Percentiles rank a stretch among this genome's conserved stretches.
Evolutionary conservation across 2,888 invertebrate genomes (phyloP).

Genomic region (Lottia gigantea): DNA sequence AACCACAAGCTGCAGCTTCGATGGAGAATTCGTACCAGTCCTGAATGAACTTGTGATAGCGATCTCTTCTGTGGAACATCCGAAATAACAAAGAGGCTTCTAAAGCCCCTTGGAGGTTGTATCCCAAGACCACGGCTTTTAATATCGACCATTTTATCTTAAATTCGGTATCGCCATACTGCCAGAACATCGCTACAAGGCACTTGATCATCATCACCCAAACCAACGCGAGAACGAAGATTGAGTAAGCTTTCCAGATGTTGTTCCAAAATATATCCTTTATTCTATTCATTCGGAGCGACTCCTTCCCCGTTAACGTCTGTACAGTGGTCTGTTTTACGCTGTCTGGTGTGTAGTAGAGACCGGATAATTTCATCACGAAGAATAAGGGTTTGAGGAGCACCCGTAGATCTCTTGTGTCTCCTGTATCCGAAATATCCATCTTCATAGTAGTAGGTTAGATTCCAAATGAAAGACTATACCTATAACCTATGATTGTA

Average conservation of each 20-base stretch:
- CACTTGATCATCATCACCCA: not conserved
- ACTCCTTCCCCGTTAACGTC: too few relatives aligned
- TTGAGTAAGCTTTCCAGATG: not conserved
- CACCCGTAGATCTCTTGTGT: not conserved
- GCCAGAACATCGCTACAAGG: not conserved
- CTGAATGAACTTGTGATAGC: not conserved
- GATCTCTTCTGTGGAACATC: not conserved
- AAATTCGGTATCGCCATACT: not conserved
- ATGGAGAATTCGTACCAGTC: not conserved
- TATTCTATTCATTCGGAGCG: too few relatives aligned
- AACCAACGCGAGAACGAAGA: not conserved
- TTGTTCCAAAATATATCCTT: too few relatives aligned
- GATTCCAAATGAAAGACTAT: too few relatives aligned
- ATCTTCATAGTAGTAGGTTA: too few relatives aligned
- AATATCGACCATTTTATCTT: not conserved
- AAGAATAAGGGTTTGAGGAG: not conserved
- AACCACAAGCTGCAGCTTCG: not conserved
- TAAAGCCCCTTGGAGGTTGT: not conserved
- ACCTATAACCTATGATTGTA: too few relatives aligned
- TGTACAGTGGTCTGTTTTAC: too few relatives aligned
- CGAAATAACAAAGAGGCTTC: not conserved
- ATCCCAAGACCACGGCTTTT: not conserved
- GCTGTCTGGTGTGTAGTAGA: not conserved
- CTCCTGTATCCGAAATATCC: not conserved
- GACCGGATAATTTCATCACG: not conserved